phyloP scores from a whole-genome alignment of 2,888 invertebrate genomes.

The Hypomecis punctinalis region DNA sequence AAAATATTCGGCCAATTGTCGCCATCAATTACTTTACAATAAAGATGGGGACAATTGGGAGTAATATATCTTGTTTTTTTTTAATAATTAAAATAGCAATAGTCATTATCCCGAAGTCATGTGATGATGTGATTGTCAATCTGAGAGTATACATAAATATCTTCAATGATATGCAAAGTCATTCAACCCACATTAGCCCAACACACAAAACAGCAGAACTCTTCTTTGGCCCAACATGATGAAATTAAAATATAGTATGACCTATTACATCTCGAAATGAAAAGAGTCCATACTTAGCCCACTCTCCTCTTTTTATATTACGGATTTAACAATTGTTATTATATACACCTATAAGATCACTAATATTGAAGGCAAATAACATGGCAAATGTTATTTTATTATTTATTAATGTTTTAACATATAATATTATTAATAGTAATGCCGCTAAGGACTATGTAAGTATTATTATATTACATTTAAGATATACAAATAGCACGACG shows the following conservation, averaged over 20 bases:
- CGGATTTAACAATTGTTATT: background rate
- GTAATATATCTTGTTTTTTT: no score
- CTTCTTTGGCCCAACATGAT: no score
- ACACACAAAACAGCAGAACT: no score
- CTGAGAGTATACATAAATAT: no score
- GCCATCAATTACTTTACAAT: no score
- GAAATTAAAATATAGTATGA: background rate
- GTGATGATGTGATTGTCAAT: no score
- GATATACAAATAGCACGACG: background rate
- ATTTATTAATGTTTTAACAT: background rate
- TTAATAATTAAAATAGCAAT: no score
- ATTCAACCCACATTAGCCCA: no score
- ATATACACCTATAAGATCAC: background rate
- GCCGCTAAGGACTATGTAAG: constrained; percentile 27
- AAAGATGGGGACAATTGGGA: no score
- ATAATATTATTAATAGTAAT: constrained; percentile 3
- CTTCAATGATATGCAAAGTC: no score
- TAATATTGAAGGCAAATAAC: constrained; percentile 6
- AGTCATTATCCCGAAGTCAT: no score
- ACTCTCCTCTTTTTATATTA: constrained; percentile 13
- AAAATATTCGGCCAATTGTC: no score
- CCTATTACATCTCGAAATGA: background rate
- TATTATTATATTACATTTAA: background rate
- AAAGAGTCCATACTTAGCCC: constrained; percentile 4
- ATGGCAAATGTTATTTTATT: constrained; percentile 10